phyloP scores from a whole-genome alignment of 30 jellyfish, hydroid and myxozoan species.

The Turritopsis rubra region DNA sequence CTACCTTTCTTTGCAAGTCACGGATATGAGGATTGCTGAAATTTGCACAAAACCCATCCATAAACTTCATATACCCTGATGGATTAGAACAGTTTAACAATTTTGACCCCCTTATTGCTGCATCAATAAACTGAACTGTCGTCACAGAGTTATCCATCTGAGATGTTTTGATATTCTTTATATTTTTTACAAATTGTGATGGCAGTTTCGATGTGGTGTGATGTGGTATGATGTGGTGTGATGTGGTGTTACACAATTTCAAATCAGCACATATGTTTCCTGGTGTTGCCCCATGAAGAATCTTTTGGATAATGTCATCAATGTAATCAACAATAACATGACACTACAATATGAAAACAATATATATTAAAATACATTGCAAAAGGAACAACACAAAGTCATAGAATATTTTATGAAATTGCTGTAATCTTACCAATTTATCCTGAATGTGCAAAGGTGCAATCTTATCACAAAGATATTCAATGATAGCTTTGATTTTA shows the following conservation, averaged over 20 bases:
- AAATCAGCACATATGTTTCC: neutral
- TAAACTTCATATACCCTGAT: too few species aligned
- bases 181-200: neutral
- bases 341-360: neutral
- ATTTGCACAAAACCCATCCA: too few species aligned
- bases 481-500: neutral
- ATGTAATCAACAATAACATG: neutral
- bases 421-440: neutral
- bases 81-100: too few species aligned
- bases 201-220: too few species aligned
- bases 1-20: too few species aligned
- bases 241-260: neutral
- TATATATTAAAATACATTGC: neutral
- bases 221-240: too few species aligned
- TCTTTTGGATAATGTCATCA: neutral
- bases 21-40: too few species aligned
- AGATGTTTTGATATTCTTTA: neutral
- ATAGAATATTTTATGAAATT: neutral
- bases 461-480: neutral
- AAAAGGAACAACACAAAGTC: neutral
- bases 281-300: neutral
- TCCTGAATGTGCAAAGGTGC: neutral
- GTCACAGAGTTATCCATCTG: neutral
- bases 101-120: too few species aligned
- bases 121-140: too few species aligned